Evolutionary conservation across 2,888 invertebrate species (phyloP).

Genomic region (Pristionchus entomophagus): DNA sequence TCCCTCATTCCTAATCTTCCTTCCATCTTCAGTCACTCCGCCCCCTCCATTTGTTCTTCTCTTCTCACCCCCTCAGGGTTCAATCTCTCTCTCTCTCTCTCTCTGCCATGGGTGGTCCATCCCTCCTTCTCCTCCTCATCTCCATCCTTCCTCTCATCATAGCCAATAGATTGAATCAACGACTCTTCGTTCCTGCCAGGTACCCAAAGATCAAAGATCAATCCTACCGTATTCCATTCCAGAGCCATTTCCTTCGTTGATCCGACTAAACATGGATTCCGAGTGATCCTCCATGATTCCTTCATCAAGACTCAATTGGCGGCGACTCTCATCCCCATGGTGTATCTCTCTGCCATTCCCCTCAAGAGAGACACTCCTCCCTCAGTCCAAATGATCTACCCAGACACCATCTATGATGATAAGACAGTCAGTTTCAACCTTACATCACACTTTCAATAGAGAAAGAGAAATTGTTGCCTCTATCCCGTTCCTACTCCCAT

Average conservation of each 20-base stretch:
- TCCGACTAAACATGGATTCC: slow-evolving; percentile 67
- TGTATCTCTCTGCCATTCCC: slow-evolving; percentile 69
- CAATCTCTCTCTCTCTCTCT: no score
- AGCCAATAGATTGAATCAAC: slow-evolving; percentile 25
- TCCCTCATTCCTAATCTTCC: slow-evolving; percentile 29
- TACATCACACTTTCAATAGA: no score
- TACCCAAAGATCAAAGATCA: neutral
- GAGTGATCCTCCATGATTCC: slow-evolving; percentile 63
- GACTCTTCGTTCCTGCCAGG: slow-evolving; percentile 44
- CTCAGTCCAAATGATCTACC: slow-evolving; percentile 44
- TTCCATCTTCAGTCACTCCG: slow-evolving; percentile 19
- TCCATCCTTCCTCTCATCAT: neutral
- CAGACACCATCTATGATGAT: slow-evolving; percentile 48
- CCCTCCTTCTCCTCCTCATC: neutral
- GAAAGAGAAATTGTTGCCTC: neutral
- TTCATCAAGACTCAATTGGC: slow-evolving; percentile 62
- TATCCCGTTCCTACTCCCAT: neutral
- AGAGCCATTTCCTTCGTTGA: slow-evolving; percentile 63
- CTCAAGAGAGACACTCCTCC: slow-evolving; percentile 53
- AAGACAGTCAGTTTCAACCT: slow-evolving; percentile 31
- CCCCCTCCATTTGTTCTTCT: slow-evolving; percentile 21
- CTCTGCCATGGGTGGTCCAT: neutral
- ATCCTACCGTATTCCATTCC: neutral
- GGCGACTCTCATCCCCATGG: slow-evolving; percentile 62
- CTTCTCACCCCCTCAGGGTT: slow-evolving; percentile 1